phyloP scores from a whole-genome alignment of 2,113 vertebrate genomes.

The Myotis lucifugus region DNA sequence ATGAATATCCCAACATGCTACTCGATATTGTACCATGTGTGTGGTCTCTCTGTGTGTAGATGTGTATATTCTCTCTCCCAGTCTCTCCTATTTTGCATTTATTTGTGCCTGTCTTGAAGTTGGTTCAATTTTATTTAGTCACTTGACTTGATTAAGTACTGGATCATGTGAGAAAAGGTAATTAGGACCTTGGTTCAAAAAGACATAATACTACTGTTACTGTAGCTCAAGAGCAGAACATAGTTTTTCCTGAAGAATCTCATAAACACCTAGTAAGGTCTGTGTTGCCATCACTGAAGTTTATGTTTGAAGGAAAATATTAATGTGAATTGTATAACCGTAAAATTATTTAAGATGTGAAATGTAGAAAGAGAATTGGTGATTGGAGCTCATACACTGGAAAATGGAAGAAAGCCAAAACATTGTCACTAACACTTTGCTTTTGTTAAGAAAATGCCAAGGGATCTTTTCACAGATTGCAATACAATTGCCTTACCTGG shows the following conservation, averaged over 20 bases:
- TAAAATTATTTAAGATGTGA: constrained; percentile 51
- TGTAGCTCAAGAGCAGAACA: background rate
- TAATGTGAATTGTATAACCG: constrained; percentile 30
- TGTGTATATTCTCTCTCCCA: background rate
- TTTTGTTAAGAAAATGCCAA: constrained; percentile 80
- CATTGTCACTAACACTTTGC: constrained; percentile 70
- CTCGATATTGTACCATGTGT: background rate
- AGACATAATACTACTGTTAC: background rate
- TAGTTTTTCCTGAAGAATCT: background rate
- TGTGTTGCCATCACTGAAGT: background rate
- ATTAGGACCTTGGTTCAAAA: background rate
- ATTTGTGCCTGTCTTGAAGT: background rate
- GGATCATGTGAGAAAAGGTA: constrained; percentile 52
- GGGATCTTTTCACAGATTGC: constrained; percentile 84
- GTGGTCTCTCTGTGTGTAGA: background rate
- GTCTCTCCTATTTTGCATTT: background rate
- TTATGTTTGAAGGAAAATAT: background rate
- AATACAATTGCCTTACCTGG: constrained; percentile 84
- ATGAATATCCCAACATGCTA: background rate
- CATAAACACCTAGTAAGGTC: background rate
- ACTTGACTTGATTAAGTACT: constrained; percentile 28
- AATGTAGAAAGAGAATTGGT: constrained; percentile 32
- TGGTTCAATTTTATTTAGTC: background rate
- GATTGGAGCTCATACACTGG: constrained; percentile 51
- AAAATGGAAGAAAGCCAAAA: constrained; percentile 73